Evolutionary conservation across 2,888 invertebrate species (phyloP), one percentile per base, ranked within the genome.

Genomic region (Hoplodrina blanda): DNA sequence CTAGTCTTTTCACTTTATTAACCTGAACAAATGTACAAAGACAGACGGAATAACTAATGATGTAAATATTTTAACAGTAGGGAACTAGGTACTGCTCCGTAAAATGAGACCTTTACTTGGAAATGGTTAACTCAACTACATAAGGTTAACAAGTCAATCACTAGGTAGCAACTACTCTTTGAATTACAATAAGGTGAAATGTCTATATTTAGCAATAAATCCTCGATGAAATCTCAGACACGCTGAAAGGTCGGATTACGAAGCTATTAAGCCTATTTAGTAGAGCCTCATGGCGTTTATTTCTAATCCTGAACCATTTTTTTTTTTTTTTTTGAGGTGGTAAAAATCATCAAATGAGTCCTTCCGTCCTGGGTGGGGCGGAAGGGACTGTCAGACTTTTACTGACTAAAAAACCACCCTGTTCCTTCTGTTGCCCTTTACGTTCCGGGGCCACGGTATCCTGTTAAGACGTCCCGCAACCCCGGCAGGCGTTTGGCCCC

Each of bases 271-370:
- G 53, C 67, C 78, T 74, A 65, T 77, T 79, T 62, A 80, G 70
- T 64, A 65, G 62, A 77, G 69, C 70, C 72, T 62, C 69, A 25
- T 69, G 54, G 37, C 73, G 66, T 74, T 78, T 73, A 78, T 82
- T 68, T 81, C 60, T 81, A 81, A 83, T 83, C 79, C 77, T 57
- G 50, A 66, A 69, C 73, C 83, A 69, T 80, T n/a, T n/a, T n/a
- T n/a, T n/a, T n/a, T n/a, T n/a, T n/a, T n/a, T n/a, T n/a, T n/a
- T n/a, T n/a, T n/a, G n/a, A n/a, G n/a, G n/a, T n/a, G n/a, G n/a
- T n/a, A n/a, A n/a, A n/a, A n/a, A n/a, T n/a, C n/a, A n/a, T n/a
- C n/a, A n/a, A n/a, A n/a, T n/a, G n/a, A n/a, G n/a, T n/a, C n/a
- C n/a, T n/a, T n/a, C n/a, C n/a, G n/a, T n/a, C n/a, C n/a, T n/a